Percentiles rank a stretch among this genome's conserved stretches.
These are phyloP conservation scores for Ciconia boyciana DNA, from an alignment of 2,113 vertebrate species.

Conservation along the genomic window DNA sequence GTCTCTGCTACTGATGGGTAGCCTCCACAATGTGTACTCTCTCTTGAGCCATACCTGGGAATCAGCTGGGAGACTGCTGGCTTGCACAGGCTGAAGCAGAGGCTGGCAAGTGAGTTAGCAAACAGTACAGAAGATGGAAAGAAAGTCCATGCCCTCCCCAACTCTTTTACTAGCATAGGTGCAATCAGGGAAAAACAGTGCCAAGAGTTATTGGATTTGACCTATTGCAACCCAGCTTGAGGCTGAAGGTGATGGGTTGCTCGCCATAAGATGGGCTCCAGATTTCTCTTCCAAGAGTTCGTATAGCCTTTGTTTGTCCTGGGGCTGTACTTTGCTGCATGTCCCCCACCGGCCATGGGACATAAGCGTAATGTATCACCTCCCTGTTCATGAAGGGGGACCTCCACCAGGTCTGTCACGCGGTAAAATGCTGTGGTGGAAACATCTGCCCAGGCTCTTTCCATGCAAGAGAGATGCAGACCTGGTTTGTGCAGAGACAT, in stretches of 20 bases:
- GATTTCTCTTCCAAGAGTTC: neutral
- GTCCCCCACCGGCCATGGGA: neutral
- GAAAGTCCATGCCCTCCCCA: neutral
- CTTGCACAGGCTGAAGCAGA: neutral
- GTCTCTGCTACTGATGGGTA: neutral
- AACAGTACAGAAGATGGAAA: neutral
- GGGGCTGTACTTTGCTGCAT: neutral
- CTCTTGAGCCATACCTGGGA: neutral
- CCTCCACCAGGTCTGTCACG: neutral
- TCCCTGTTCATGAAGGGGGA: neutral
- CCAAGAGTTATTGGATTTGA: neutral
- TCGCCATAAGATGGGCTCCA: neutral
- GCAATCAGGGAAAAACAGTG: neutral
- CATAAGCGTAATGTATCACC: accelerated
- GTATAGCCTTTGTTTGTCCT: neutral
- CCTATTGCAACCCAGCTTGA: neutral
- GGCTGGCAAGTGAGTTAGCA: neutral
- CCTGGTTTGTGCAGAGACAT: neutral
- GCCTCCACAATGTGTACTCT: accelerated
- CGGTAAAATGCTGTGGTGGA: neutral
- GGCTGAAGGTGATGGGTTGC: neutral
- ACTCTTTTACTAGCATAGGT: neutral
- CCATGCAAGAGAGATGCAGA: neutral
- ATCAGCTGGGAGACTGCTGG: neutral
- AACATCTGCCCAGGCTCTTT: neutral